Conservation (phyloP, 2,113 vertebrate genomes). For the Xiphophorus hellerii region DNA sequence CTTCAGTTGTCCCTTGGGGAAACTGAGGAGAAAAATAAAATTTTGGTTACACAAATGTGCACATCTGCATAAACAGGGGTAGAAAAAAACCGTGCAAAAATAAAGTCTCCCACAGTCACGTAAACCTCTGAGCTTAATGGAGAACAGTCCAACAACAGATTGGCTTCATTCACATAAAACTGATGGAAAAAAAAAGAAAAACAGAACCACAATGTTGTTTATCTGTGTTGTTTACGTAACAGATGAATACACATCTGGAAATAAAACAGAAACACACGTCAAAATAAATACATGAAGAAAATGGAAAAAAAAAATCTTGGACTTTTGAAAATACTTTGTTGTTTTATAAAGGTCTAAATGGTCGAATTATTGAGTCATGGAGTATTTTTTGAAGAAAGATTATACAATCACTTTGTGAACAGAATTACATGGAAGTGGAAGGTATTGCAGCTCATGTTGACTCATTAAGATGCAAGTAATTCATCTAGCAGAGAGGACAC, state of each 20-base stretch:
- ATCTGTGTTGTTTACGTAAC: neutral
- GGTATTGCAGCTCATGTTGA: neutral
- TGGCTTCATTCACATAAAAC: conserved; percentile 33
- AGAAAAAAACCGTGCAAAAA: neutral
- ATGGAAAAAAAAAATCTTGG: neutral
- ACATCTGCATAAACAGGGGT: conserved; percentile 1
- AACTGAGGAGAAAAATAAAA: conserved; percentile 24
- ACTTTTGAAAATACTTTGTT: neutral
- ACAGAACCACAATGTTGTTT: neutral
- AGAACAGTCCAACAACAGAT: conserved; percentile 2
- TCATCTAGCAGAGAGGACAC: neutral
- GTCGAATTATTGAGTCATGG: neutral
- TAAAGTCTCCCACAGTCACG: conserved; percentile 23
- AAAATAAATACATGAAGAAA: neutral
- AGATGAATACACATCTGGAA: neutral
- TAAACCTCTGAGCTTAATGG: conserved; percentile 9
- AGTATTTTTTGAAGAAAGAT: neutral
- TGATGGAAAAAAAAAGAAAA: conserved; percentile 14
- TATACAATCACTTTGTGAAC: neutral
- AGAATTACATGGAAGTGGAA: neutral
- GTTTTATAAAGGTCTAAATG: neutral
- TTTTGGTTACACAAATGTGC: conserved; percentile 18
- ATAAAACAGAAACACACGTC: neutral
- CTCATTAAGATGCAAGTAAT: neutral
- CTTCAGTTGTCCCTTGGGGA: conserved; percentile 45